Base-by-base conservation (phyloP, 2,113 vertebrate species). In the Eclectus roratus region DNA sequence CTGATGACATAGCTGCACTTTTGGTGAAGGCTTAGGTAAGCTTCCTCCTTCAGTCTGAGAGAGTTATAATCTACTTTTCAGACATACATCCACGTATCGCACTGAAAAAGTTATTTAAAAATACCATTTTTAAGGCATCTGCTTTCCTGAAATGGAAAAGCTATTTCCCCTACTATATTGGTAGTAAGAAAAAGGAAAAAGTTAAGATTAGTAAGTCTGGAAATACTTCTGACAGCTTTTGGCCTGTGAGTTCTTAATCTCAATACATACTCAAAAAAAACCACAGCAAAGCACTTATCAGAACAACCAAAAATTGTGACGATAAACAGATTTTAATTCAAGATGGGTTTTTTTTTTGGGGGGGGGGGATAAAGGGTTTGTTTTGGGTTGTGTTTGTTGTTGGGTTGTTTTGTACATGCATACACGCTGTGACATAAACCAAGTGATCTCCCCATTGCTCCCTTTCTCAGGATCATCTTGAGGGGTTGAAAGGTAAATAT, bases 241-340 rank as follows among this genome's bases (percentile, higher is more conserved):
- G 8, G 27, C 1, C 2, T 52, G 6, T 0, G 2, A 78, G 8
- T 43, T 81, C 7, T 78, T 16, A 80, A 78, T 4, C 20, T 69
- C 25, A 89, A 50, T 11, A 61, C 4, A 31, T 5, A 15, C 28
- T 65, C 53, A 65, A 80, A 9, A 14, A 24, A 70, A 11, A 7
- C 7, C 53, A 43, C 13, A 82, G 37, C 27, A 35, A 77, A 74
- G 12, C 1, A 3, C 11, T 11, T 37, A 58, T 28, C 10, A 88
- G 18, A 92, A 64, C 12, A 46, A 74, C 2, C 2, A 8, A 52
- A 72, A 80, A 17, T 1, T 69, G 44, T 27, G 21, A 64, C 28
- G 7, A 63, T 8, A 56, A 39, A 35, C 5, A 29, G 7, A 44
- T 60, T 83, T 73, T 50, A 55, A 55, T 68, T 60, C 47, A 71